phyloP scores from a whole-genome alignment of 1,140 invertebrate genomes.

The Pseudobourletiella spinata region DNA sequence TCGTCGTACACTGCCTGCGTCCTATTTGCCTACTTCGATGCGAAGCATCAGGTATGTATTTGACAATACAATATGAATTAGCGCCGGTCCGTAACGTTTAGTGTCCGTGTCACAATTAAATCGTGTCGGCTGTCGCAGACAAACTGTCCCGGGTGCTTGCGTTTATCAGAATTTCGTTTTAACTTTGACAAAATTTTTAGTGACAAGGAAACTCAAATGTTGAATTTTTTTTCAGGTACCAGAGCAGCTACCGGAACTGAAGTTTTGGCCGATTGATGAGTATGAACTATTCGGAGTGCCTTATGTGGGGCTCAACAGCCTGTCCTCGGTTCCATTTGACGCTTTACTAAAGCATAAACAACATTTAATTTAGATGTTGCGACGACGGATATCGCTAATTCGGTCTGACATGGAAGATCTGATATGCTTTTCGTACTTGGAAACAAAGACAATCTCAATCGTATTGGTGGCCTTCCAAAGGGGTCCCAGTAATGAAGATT shows the following conservation, averaged over 20 bases:
- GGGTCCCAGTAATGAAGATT: too few species aligned
- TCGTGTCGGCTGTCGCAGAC: too few species aligned
- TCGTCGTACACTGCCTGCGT: constrained; percentile 54
- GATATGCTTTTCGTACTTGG: too few species aligned
- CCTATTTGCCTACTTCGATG: constrained; percentile 67
- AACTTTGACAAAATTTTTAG: too few species aligned
- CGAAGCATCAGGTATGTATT: constrained; percentile 50
- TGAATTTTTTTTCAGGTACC: constrained; percentile 41
- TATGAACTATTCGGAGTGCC: constrained; percentile 61
- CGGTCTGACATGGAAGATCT: too few species aligned
- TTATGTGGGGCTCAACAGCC: constrained; percentile 45
- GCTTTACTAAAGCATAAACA: constrained; percentile 13
- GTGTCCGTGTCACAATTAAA: too few species aligned
- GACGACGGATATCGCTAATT: too few species aligned
- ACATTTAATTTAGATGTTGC: constrained; percentile 25
- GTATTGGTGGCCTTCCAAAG: too few species aligned
- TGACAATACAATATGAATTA: too few species aligned
- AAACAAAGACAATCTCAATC: too few species aligned
- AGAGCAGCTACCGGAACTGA: constrained; percentile 56
- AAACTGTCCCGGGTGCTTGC: neutral
- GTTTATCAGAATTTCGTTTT: too few species aligned
- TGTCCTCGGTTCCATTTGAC: constrained; percentile 1
- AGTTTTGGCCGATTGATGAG: constrained; percentile 63
- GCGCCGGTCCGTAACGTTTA: too few species aligned
- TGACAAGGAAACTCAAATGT: neutral